A percentile compares a stretch with the other conserved stretches of the same genome.
Evolutionary conservation across 2,888 invertebrate genomes (phyloP).

Genomic region (Hybos culiciformis): DNA sequence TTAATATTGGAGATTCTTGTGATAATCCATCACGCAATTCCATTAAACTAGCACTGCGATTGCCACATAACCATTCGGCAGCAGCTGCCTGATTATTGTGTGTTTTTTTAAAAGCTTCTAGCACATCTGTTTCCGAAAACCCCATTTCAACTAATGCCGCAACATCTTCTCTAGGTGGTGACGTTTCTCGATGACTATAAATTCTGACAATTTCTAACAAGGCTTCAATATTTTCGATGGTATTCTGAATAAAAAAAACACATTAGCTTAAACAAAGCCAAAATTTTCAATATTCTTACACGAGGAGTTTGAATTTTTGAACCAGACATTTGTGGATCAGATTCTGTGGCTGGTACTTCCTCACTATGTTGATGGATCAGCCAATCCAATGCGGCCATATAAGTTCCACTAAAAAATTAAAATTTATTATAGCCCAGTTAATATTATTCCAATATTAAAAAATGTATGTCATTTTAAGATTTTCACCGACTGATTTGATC

Average conservation of each 20-base stretch:
- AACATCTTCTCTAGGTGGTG: conserved; percentile 27
- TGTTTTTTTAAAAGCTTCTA: conserved; percentile 45
- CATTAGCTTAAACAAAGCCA: background rate
- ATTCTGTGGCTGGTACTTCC: background rate
- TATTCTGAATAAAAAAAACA: conserved; percentile 17
- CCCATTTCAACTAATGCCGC: conserved; percentile 41
- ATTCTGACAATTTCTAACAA: conserved; percentile 33
- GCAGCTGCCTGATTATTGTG: conserved; percentile 51
- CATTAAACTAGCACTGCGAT: conserved; percentile 39
- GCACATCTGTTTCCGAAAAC: conserved; percentile 42
- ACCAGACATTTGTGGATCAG: too few relatives aligned
- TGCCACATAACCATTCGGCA: conserved; percentile 51
- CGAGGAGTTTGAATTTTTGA: too few relatives aligned
- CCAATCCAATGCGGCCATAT: conserved; percentile 46
- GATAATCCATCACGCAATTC: conserved; percentile 46
- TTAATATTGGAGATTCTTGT: conserved; percentile 44
- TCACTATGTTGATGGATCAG: conserved; percentile 42
- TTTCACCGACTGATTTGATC: background rate
- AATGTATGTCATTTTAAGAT: background rate
- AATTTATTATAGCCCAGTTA: too few relatives aligned
- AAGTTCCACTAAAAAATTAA: conserved; percentile 27
- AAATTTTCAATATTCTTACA: too few relatives aligned
- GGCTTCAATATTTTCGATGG: conserved; percentile 29
- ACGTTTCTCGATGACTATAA: conserved; percentile 31
- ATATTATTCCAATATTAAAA: too few relatives aligned